These are phyloP conservation scores for Drosophila ustulata DNA, from an alignment of 2,888 invertebrate species.

Conservation along the genomic window DNA sequence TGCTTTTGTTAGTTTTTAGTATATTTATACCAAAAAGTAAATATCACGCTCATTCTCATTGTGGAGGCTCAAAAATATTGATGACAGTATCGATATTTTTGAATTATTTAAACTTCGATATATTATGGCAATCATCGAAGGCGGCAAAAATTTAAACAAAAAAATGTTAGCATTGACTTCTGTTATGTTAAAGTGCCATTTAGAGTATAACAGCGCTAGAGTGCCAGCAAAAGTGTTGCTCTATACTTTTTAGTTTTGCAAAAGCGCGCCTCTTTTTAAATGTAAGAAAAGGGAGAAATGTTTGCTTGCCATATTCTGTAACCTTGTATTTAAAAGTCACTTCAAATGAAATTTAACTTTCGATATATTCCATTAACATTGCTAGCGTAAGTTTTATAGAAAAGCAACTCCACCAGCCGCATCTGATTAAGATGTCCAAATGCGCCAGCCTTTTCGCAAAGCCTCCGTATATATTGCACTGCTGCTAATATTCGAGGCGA, in stretches of 20 bases:
- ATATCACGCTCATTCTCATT: too few species aligned
- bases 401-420: conserved; percentile 17
- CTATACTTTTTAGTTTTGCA: neutral
- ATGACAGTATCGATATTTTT: too few species aligned
- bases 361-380: conserved; percentile 4
- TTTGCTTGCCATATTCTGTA: neutral
- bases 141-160: too few species aligned
- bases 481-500: conserved; percentile 70
- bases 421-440: conserved; percentile 74
- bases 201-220: conserved; percentile 33
- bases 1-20: too few species aligned
- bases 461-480: conserved; percentile 70
- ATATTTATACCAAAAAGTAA: too few species aligned
- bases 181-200: conserved; percentile 11
- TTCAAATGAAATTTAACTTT: conserved; percentile 21
- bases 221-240: neutral
- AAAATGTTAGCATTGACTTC: neutral
- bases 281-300: neutral
- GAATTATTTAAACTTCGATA: too few species aligned
- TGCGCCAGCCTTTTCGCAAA: conserved; percentile 79
- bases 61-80: too few species aligned
- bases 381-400: neutral
- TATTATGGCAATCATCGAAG: too few species aligned
- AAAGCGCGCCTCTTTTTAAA: neutral
- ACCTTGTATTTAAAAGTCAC: conserved; percentile 20